These are phyloP conservation scores for Andrena camellia DNA, from an alignment of 2,888 invertebrate genomes.

Conservation along the genomic window DNA sequence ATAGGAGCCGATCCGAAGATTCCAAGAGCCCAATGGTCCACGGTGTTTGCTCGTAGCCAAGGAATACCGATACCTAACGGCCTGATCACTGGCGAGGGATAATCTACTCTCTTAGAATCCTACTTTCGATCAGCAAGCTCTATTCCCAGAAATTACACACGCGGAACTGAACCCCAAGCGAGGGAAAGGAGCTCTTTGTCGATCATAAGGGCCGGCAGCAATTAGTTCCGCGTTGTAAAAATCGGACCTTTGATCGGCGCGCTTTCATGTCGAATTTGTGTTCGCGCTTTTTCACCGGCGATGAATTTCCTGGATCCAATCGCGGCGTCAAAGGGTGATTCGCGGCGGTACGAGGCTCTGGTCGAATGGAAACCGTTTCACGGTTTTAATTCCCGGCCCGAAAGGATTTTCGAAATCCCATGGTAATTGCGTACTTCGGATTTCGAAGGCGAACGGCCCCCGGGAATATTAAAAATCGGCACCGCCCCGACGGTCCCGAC, in stretches of 20 bases:
- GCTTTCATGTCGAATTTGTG: constrained; percentile 1
- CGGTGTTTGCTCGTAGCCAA: neutral
- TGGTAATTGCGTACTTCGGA: constrained; percentile 1
- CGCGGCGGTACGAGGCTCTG: neutral
- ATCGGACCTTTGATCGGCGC: constrained; percentile 1
- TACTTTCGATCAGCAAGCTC: neutral
- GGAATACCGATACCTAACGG: neutral
- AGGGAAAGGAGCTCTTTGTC: neutral
- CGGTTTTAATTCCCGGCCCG: constrained; percentile 11
- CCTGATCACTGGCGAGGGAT: neutral
- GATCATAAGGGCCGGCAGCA: neutral
- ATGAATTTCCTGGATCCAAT: neutral
- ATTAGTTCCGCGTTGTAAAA: constrained; percentile 15
- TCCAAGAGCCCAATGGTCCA: neutral
- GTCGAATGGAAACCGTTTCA: constrained; percentile 6
- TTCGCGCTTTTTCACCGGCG: neutral
- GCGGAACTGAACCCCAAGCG: neutral
- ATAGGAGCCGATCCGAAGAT: neutral
- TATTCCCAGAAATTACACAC: neutral
- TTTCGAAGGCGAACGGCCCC: neutral
- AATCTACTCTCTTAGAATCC: neutral
- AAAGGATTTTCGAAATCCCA: neutral
- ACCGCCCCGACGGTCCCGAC: constrained; percentile 9
- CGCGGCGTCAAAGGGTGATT: constrained; percentile 32
- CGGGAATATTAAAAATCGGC: constrained; percentile 30